Evolutionary conservation across 2,113 vertebrate species (phyloP), one percentile per base, ranked within the genome.

Genomic region (Meles meles): DNA sequence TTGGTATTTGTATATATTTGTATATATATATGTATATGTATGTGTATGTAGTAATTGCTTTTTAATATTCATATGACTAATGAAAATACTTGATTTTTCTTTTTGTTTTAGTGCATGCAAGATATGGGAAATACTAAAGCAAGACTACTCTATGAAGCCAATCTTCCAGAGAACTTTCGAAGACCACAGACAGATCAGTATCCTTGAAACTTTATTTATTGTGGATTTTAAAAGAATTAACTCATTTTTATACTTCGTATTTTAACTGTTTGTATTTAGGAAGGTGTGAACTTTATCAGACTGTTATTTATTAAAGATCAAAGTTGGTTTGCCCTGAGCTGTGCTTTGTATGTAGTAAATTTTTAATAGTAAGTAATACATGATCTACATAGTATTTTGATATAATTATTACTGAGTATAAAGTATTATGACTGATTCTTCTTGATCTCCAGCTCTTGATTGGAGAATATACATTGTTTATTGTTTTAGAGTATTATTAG

Each of bases 141-240:
- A 98, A 99, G 99, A 95, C 98, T 99, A 98, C 99, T 99, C 72
- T 99, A 99, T 94, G 99, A 99, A 99, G 99, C 99, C 96, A 99
- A 99, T 98, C 99, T 99, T 94, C 99, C 99, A 95, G 99, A 99
- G 96, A 99, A 98, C 98, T 99, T 99, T 98, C 99, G 99, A 98
- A 99, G 99, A 97, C 99, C 99, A 95, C 99, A 99, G 98, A 99
- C 99, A 39, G 99, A 99, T 98, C 99, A 99, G 99, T 99, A 99
- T 99, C 99, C 99, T 99, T 98, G 98, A 79, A 84, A 90, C 76
- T 96, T 97, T 94, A 25, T 67, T 52, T 93, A 49, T 96, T 96
- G 23, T 77, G 27, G 44, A 20, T 79, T 93, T 90, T 31, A 52
- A 86, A 97, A 84, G 39, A 81, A 47, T 85, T 71, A 90, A 81